Evolutionary conservation across 2,113 vertebrate genomes (phyloP).

Genomic region (Chrysemys picta): DNA sequence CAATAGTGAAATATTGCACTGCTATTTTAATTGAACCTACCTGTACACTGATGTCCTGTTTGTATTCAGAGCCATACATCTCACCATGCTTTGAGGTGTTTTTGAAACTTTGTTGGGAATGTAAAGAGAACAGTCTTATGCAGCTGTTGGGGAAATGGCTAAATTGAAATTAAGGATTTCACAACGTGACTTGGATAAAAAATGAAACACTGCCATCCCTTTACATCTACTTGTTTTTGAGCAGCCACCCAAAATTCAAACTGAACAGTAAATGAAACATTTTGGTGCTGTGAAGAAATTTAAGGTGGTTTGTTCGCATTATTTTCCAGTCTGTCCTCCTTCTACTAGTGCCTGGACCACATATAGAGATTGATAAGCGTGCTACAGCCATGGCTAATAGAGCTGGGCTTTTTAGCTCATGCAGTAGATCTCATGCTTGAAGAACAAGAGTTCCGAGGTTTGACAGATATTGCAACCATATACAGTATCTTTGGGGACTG

Average conservation of each 20-base stretch:
- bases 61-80: not conserved
- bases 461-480: too few relatives aligned
- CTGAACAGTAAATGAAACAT: not conserved
- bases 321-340: not conserved
- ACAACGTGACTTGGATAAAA: not conserved
- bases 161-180: not conserved
- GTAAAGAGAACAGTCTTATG: accelerated
- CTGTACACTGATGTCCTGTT: not conserved
- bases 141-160: not conserved
- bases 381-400: too few relatives aligned
- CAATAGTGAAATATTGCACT: accelerated
- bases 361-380: too few relatives aligned
- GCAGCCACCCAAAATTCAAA: not conserved
- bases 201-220: not conserved
- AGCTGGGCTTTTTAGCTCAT: too few relatives aligned
- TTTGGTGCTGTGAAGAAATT: not conserved
- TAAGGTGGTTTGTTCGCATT: not conserved
- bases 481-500: not conserved
- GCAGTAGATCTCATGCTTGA: too few relatives aligned
- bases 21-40: accelerated
- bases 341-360: too few relatives aligned
- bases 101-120: not conserved
- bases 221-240: not conserved
- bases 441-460: too few relatives aligned
- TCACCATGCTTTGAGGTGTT: not conserved